A percentile compares a stretch with the other conserved stretches of the same genome.
phyloP scores from a whole-genome alignment of 2,888 invertebrate species.

The Camptogramma bilineatum region DNA sequence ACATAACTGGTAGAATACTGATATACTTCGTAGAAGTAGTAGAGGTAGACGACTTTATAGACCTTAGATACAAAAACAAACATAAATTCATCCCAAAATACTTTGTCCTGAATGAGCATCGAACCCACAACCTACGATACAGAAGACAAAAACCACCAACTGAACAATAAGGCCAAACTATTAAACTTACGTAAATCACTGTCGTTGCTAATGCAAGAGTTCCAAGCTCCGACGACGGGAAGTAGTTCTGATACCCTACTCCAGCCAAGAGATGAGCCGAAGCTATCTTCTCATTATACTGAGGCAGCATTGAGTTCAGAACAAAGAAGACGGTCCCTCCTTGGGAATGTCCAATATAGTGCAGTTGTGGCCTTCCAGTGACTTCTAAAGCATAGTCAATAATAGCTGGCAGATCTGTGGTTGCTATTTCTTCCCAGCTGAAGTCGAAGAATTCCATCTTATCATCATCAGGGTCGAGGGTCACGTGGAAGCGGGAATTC shows the following conservation, averaged over 20 bases:
- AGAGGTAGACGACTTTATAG: too few relatives aligned
- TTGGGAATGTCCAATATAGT: constrained; percentile 77
- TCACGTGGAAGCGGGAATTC: constrained; percentile 86
- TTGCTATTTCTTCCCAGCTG: constrained; percentile 70
- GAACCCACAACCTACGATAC: too few relatives aligned
- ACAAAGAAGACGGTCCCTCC: constrained; percentile 69
- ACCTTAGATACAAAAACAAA: too few relatives aligned
- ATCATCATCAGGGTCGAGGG: constrained; percentile 61
- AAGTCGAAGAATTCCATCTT: constrained; percentile 67
- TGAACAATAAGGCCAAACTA: too few relatives aligned
- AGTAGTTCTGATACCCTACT: constrained; percentile 63
- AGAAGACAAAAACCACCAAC: too few relatives aligned
- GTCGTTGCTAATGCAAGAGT: constrained; percentile 49
- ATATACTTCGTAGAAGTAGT: too few relatives aligned
- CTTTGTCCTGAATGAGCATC: too few relatives aligned
- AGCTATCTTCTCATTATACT: constrained; percentile 65
- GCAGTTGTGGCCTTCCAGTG: constrained; percentile 59
- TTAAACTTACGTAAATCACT: constrained; percentile 60
- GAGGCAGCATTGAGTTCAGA: constrained; percentile 59
- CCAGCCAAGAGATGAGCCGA: constrained; percentile 70
- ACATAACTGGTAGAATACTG: too few relatives aligned
- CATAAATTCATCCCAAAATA: too few relatives aligned
- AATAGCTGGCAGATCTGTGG: constrained; percentile 66
- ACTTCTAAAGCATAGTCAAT: constrained; percentile 62
- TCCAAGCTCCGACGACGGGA: constrained; percentile 51